These are phyloP conservation scores for Cossypha niveicapilla DNA, from an alignment of 2,797 vertebrate species.

Conservation along the genomic window DNA sequence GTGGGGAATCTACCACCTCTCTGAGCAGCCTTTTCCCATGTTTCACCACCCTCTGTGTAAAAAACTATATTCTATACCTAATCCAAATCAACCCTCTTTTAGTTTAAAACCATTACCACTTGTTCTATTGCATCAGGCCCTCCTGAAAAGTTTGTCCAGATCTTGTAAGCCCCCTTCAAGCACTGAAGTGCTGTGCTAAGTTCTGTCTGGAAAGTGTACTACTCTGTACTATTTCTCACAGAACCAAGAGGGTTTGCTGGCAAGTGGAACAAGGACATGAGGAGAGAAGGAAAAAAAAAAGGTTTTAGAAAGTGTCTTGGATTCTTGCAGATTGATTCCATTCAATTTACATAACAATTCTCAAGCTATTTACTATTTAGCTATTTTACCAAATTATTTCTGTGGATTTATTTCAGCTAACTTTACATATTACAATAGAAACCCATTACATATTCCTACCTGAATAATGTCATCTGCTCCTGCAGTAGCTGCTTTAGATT, in stretches of 20 bases:
- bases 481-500: constrained; percentile 71
- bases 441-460: constrained; percentile 69
- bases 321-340: neutral
- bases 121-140: neutral
- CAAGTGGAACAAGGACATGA: neutral
- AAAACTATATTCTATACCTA: neutral
- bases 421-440: neutral
- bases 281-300: neutral
- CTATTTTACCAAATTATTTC: neutral
- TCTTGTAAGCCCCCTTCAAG: neutral
- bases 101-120: neutral
- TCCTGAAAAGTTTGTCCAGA: neutral
- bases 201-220: neutral
- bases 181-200: neutral
- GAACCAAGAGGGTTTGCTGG: neutral
- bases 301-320: neutral
- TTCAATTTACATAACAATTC: neutral
- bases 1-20: neutral
- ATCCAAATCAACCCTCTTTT: neutral
- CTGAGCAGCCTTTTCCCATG: neutral
- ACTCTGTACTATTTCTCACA: neutral
- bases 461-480: constrained; percentile 83
- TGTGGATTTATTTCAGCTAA: neutral
- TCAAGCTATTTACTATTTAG: neutral
- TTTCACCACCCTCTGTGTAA: neutral